Evolutionary conservation across 2,888 invertebrate species (phyloP).

Genomic region (Nymphalis polychloros): DNA sequence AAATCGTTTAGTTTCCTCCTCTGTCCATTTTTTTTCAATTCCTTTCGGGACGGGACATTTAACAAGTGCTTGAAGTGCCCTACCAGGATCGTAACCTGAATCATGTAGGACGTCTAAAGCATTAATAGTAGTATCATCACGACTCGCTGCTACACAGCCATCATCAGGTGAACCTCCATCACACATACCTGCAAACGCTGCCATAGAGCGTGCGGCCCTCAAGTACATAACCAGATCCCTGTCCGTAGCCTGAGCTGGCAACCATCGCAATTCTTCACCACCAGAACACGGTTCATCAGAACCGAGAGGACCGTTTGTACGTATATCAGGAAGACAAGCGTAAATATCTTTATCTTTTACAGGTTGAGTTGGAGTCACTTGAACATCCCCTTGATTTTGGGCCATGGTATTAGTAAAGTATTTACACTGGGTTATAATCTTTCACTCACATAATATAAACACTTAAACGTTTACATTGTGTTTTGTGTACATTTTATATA

Average conservation of each 20-base stretch:
- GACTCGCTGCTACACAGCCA: slow-evolving; percentile 97
- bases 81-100: slow-evolving; percentile 97
- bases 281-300: slow-evolving; percentile 76
- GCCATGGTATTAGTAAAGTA: slow-evolving; percentile 73
- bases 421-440: slow-evolving; percentile 66
- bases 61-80: slow-evolving; percentile 97
- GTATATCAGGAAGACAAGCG: slow-evolving; percentile 82
- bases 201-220: slow-evolving; percentile 98
- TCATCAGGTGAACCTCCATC: slow-evolving; percentile 98
- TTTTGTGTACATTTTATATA: slow-evolving; percentile 50
- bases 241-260: slow-evolving; percentile 95
- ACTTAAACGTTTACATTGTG: slow-evolving; percentile 65
- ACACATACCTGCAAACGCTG: slow-evolving; percentile 99
- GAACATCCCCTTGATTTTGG: slow-evolving; percentile 80
- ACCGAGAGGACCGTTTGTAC: slow-evolving; percentile 73
- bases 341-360: slow-evolving; percentile 78
- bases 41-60: slow-evolving; percentile 98
- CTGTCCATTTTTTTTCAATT: slow-evolving; percentile 98
- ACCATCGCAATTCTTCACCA: slow-evolving; percentile 96
- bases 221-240: slow-evolving; percentile 98
- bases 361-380: slow-evolving; percentile 78
- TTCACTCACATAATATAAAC: slow-evolving; percentile 59
- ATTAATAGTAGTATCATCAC: slow-evolving; percentile 98
- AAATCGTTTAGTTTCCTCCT: slow-evolving; percentile 98
- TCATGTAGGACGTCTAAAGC: slow-evolving; percentile 97